Base-by-base conservation (phyloP, 2,113 vertebrate species). In the Gorsachius goisagi region DNA sequence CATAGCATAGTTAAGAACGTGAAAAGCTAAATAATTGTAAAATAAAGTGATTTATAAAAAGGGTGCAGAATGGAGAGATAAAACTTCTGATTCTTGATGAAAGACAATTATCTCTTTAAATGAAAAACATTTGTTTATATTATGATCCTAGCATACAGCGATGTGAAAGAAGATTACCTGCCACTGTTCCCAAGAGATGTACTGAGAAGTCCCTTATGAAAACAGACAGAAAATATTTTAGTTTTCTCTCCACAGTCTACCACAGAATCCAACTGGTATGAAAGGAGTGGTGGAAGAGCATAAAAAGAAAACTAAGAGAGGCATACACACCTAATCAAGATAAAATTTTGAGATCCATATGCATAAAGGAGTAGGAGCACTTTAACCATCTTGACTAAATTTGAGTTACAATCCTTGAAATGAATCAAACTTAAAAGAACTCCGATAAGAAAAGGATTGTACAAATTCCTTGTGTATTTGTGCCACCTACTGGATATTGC, bases 381-480 rank as follows among this genome's bases (percentile, higher is more conserved):
- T 63, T 62, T 59, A 52, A 77, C 2, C 1, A 44, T 59, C 30
- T 52, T 37, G 60, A 33, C 33, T 67, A 15, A 35, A 72, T 33
- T 49, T 81, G 16, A 74, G 64, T 63, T 64, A 30, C 14, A 62
- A 39, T 56, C 52, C 35, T 85, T 55, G 30, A 81, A 93, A 67
- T 41, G 12, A 87, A 67, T 15, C 52, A 75, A 95, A 72, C 33
- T 94, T 87, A 88, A 96, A 96, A 88, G 35, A 91, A 92, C 94
- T 91, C 96, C 94, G 91, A 96, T 59, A 96, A 97, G 87, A 97
- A 96, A 95, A 76, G 7, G 37, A 60, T 10, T 44, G 6, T 17
- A 58, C 27, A 88, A 95, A 53, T 79, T 78, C 20, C 35, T 93
- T 91, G 58, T 33, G 23, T 52, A 41, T 20, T 94, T 72, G 2